phyloP scores from a whole-genome alignment of 2,888 invertebrate species.

The Encarsia formosa region DNA sequence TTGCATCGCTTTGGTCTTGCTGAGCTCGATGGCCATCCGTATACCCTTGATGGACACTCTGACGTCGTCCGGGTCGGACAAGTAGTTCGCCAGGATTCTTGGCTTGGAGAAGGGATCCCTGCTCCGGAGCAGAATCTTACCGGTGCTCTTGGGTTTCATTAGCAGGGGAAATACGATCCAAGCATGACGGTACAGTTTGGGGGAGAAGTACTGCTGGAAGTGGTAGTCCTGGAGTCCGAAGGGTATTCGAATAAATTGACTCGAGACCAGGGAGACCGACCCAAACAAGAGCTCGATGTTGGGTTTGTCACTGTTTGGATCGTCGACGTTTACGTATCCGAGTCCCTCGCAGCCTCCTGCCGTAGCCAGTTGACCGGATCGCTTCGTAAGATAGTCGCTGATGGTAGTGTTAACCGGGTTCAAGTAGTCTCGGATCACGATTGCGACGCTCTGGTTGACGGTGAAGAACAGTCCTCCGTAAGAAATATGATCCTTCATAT shows the following conservation, averaged over 20 bases:
- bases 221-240: constrained; percentile 56
- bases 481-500: constrained; percentile 62
- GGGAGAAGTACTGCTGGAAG: constrained; percentile 57
- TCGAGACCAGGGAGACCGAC: constrained; percentile 58
- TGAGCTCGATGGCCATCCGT: constrained; percentile 55
- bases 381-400: constrained; percentile 55
- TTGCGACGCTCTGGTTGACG: constrained; percentile 43
- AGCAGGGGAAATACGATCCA: constrained; percentile 53
- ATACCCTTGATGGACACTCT: constrained; percentile 57
- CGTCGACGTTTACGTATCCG: constrained; percentile 27
- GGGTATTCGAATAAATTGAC: constrained; percentile 43
- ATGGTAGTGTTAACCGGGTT: constrained; percentile 14
- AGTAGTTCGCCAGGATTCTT: constrained; percentile 65
- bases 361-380: constrained; percentile 58
- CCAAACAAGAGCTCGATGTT: constrained; percentile 69
- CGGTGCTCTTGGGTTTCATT: constrained; percentile 62
- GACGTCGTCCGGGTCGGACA: constrained; percentile 59
- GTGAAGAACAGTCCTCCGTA: constrained; percentile 60
- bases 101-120: constrained; percentile 62
- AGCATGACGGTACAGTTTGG: constrained; percentile 52
- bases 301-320: constrained; percentile 55
- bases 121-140: constrained; percentile 59
- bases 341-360: constrained; percentile 68
- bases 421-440: background rate
- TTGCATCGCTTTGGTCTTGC: constrained; percentile 56